phyloP scores from a whole-genome alignment of 2,113 vertebrate species.

The Tympanuchus pallidicinctus region DNA sequence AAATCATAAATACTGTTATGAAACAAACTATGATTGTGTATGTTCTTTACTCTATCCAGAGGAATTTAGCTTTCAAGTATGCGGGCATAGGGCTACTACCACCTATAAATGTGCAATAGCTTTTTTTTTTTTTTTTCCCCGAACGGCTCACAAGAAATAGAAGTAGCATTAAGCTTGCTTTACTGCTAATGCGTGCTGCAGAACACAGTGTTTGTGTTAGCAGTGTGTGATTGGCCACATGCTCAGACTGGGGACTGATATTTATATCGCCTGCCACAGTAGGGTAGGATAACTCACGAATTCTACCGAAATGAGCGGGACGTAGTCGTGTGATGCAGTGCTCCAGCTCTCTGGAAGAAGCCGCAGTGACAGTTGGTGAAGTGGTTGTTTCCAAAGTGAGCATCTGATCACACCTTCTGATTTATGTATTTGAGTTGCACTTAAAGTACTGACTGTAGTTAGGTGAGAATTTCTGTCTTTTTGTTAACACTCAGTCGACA shows the following conservation, averaged over 20 bases:
- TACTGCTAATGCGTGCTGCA: neutral
- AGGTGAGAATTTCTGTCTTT: neutral
- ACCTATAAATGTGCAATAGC: neutral
- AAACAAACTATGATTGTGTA: neutral
- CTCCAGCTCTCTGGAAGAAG: neutral
- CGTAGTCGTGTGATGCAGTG: neutral
- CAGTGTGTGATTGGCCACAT: neutral
- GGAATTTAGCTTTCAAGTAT: neutral
- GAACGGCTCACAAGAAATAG: rapidly evolving
- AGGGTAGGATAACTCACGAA: neutral
- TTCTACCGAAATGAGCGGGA: neutral
- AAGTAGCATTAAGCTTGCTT: neutral
- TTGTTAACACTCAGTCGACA: neutral
- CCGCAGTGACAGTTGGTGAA: neutral
- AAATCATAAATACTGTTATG: neutral
- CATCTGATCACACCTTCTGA: neutral
- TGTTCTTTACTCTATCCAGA: rapidly evolving
- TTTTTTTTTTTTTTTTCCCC: neutral
- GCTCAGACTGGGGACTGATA: neutral
- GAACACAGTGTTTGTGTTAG: neutral
- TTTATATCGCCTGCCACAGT: neutral
- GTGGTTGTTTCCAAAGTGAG: neutral
- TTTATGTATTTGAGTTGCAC: neutral
- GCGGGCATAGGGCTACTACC: neutral
- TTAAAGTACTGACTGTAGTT: neutral